Evolutionary conservation across 2,888 invertebrate genomes (phyloP), one percentile per base, ranked within the genome.

Genomic region (Drosophila prostipennis): DNA sequence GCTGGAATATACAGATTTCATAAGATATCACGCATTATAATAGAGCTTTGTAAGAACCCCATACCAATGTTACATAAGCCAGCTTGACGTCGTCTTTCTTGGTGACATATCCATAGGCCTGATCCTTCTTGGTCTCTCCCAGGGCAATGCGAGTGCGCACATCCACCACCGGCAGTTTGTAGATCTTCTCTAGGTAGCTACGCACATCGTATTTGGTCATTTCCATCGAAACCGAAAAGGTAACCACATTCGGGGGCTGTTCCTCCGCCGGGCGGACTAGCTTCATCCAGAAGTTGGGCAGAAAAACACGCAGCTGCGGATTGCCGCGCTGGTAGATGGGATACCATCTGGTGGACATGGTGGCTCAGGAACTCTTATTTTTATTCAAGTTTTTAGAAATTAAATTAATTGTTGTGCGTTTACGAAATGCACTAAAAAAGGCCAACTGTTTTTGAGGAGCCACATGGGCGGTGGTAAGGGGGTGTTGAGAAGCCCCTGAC

Each of bases 281-380:
- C 93, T 98, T 99, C 95, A 99, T 95, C 98, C 98, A 99, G 92
- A 99, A 99, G 91, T 99, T 98, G 0, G 99, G 99, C 36, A 99
- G 92, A 91, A 98, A 98, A 10, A 99, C 94, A 65, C 99, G 93
- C 36, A 97, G 92, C 90, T 99, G 99, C n/a, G 99, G 99, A 91
- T 97, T 97, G 13, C 99, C 99, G 91, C 94, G 95, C 92, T 96
- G 96, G 92, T 97, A 98, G 37, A 98, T 89, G 2, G 98, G 98
- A 93, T 98, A 98, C 95, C 97, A 92, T 14, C 92, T 90, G 3
- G 89, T 88, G 19, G 92, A 92, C 92, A 92, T 92, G 3, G 0
- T 26, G 19, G 3, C 6, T 16, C 23, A 10, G 4, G 4, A 26
- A 7, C 13, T 37, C 32, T 0, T 26, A 7, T 65, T 60, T 58